Evolutionary conservation across 2,888 invertebrate genomes (phyloP).

Genomic region (Pseudococcus viburni): DNA sequence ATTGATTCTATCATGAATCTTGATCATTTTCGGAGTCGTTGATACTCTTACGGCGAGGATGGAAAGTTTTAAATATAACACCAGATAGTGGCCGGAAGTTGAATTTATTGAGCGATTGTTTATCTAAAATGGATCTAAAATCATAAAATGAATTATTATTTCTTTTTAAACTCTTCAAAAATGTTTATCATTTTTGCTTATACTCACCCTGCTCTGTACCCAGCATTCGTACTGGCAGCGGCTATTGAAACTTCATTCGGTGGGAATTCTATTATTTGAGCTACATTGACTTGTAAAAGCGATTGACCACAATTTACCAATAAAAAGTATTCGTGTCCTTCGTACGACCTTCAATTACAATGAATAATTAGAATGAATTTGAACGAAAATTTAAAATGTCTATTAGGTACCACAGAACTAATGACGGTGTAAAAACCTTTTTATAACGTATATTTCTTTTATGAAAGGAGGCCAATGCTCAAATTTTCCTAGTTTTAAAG

Average conservation of each 20-base stretch:
- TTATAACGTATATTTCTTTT: not conserved
- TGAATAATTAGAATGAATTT: not conserved
- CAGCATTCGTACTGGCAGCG: not conserved
- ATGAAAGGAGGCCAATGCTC: no score
- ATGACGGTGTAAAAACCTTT: not conserved
- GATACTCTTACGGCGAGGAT: not conserved
- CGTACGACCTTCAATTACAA: not conserved
- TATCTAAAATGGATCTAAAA: not conserved
- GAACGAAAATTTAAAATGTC: not conserved
- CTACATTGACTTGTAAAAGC: not conserved
- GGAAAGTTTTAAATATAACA: not conserved
- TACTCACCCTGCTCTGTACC: not conserved
- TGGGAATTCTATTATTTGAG: not conserved
- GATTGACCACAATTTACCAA: not conserved
- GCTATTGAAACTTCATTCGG: not conserved
- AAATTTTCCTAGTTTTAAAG: not conserved
- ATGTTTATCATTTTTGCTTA: not conserved
- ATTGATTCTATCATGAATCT: no score
- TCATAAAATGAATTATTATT: not conserved
- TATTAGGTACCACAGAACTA: not conserved
- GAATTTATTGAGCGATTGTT: not conserved
- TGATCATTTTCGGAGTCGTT: not conserved
- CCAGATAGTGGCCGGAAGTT: not conserved
- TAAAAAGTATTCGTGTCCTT: not conserved
- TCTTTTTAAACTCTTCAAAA: not conserved